Evolutionary conservation across 2,888 invertebrate species (phyloP).

Genomic region (Agrotis ipsilon): DNA sequence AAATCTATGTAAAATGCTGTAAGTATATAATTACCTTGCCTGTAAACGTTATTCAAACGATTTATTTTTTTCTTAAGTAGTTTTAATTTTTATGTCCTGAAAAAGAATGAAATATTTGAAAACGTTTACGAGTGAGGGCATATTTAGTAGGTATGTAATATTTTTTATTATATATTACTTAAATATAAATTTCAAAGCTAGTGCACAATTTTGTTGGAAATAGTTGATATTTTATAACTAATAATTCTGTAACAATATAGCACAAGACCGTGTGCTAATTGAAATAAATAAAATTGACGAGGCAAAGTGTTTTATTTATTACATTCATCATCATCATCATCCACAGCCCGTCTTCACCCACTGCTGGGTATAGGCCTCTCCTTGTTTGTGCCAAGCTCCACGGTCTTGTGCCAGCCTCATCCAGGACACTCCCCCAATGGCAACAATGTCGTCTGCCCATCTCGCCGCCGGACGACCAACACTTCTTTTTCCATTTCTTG

Average conservation of each 20-base stretch:
- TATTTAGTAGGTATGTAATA: conserved; percentile 59
- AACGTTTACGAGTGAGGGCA: conserved; percentile 51
- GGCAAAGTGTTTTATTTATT: conserved; percentile 63
- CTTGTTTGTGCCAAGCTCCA: too few species aligned
- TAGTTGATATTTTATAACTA: conserved; percentile 81
- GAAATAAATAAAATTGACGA: conserved; percentile 84
- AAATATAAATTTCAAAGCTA: conserved; percentile 75
- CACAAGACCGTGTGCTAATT: conserved; percentile 86
- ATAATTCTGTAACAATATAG: conserved; percentile 84
- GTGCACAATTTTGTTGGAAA: conserved; percentile 85
- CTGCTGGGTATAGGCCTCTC: too few species aligned
- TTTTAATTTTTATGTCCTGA: conserved; percentile 47
- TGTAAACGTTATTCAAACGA: conserved; percentile 55
- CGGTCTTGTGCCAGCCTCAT: too few species aligned
- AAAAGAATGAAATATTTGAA: conserved; percentile 44
- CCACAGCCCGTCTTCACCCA: too few species aligned
- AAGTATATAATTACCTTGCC: conserved; percentile 46
- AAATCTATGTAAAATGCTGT: conserved; percentile 55
- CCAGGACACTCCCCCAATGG: too few species aligned
- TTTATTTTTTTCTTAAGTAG: conserved; percentile 44
- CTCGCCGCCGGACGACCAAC: too few species aligned
- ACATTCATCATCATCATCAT: too few species aligned
- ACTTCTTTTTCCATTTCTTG: too few species aligned
- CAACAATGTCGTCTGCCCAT: too few species aligned
- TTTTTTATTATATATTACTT: conserved; percentile 67